Conservation (phyloP, 2,888 invertebrate species). For the Himalopsyche tibetana region DNA sequence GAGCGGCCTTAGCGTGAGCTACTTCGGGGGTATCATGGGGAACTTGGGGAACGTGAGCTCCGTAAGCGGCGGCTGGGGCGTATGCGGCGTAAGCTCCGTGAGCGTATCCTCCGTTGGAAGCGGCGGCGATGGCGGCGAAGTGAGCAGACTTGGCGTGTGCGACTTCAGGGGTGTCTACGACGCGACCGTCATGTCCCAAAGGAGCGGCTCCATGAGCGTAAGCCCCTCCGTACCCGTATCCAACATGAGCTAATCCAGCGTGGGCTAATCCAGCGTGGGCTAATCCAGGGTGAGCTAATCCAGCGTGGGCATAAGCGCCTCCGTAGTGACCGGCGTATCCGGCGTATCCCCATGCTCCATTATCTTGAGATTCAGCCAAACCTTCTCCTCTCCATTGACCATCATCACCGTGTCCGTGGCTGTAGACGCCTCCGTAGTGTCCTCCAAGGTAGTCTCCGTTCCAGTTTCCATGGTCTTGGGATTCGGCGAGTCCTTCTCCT, state of each 20-base stretch:
- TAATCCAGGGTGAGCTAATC: constrained; percentile 79
- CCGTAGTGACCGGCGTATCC: constrained; percentile 10
- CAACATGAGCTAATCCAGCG: constrained; percentile 68
- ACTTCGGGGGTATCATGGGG: constrained; percentile 76
- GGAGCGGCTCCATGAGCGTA: constrained; percentile 75
- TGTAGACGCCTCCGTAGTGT: neutral
- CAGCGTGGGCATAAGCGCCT: constrained; percentile 69
- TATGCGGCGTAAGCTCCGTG: constrained; percentile 49
- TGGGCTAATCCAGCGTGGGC: constrained; percentile 74
- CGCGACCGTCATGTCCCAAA: constrained; percentile 77
- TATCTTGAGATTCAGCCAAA: constrained; percentile 51
- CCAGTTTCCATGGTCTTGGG: neutral
- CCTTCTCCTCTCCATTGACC: constrained; percentile 57
- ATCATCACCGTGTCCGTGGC: constrained; percentile 35
- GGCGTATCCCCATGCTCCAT: neutral
- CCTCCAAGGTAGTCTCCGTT: neutral
- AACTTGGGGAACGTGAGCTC: constrained; percentile 10
- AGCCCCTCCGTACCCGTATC: constrained; percentile 46
- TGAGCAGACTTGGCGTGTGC: constrained; percentile 79
- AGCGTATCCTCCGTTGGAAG: constrained; percentile 22
- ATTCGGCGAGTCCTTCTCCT: neutral
- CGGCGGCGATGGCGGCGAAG: constrained; percentile 72
- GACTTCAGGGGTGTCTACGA: constrained; percentile 80
- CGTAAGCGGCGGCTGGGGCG: neutral
- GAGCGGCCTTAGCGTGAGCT: constrained; percentile 79